These are phyloP conservation scores for Albula glossodonta DNA, from an alignment of 2,113 vertebrate species.

Conservation along the genomic window DNA sequence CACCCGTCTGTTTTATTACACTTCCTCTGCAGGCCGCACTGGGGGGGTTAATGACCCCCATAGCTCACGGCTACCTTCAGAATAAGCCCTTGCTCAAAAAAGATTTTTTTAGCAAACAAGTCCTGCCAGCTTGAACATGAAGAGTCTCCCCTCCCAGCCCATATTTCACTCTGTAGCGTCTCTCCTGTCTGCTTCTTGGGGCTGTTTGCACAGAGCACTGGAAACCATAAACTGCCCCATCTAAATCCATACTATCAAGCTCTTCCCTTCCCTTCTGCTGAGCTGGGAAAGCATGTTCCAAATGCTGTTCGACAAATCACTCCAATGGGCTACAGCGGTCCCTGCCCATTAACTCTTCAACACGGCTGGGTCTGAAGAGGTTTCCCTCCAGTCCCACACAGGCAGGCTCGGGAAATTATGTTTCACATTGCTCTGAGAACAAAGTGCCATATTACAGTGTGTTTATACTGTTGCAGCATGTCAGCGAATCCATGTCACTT, in stretches of 20 bases:
- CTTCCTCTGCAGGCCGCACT: constrained; percentile 21
- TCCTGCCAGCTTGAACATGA: constrained; percentile 24
- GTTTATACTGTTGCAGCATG: too few relatives aligned
- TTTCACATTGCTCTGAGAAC: too few relatives aligned
- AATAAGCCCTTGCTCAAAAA: constrained; percentile 26
- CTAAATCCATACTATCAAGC: background rate
- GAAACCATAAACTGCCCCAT: background rate
- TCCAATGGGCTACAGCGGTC: too few relatives aligned
- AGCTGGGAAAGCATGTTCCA: too few relatives aligned
- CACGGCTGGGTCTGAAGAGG: too few relatives aligned
- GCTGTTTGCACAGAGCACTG: background rate
- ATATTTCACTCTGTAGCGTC: background rate
- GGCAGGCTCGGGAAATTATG: too few relatives aligned
- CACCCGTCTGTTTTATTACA: constrained; percentile 38
- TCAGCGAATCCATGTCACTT: too few relatives aligned
- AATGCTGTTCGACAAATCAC: too few relatives aligned
- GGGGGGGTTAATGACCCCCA: constrained; percentile 18
- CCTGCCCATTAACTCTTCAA: too few relatives aligned
- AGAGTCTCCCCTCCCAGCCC: constrained; percentile 15
- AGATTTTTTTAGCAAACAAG: constrained; percentile 28
- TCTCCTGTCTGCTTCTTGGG: background rate
- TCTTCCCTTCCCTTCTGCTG: background rate
- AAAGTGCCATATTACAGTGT: too few relatives aligned
- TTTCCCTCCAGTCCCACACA: too few relatives aligned
- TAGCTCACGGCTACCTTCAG: constrained; percentile 27